Conservation (phyloP, 1,140 invertebrate genomes). For the Eueides isabella region DNA sequence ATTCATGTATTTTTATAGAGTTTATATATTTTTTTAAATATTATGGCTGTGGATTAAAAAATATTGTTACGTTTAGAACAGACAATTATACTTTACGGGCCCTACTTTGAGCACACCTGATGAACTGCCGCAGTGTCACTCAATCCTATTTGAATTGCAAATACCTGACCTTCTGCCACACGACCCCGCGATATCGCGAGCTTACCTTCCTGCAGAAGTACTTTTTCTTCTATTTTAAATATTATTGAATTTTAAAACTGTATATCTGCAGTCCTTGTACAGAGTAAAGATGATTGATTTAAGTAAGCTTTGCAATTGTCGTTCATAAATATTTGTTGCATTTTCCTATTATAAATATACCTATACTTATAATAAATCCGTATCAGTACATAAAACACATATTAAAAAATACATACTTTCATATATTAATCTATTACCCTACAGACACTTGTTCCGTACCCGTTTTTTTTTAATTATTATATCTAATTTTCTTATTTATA, state of each 20-base stretch:
- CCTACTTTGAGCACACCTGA: background rate
- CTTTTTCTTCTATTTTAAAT: conserved; percentile 20
- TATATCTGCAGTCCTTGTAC: conserved; percentile 4
- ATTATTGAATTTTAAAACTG: background rate
- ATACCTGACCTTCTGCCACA: conserved; percentile 67
- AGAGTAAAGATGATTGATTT: background rate
- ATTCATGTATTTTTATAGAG: no score
- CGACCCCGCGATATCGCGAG: conserved; percentile 58
- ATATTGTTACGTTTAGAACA: no score
- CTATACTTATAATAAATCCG: no score
- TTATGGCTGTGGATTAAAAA: no score
- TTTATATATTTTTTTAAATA: no score
- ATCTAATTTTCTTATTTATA: no score
- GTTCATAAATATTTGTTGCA: background rate
- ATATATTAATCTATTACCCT: no score
- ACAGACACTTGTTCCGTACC: no score
- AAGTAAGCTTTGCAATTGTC: background rate
- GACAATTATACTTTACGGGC: background rate
- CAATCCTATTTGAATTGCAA: conserved; percentile 67
- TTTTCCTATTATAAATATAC: background rate
- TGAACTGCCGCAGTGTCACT: conserved; percentile 59
- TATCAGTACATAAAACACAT: no score
- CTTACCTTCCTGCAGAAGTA: conserved; percentile 26
- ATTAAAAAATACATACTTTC: no score
- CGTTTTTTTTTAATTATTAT: no score